These are phyloP conservation scores for Cygnus buccinator DNA, from an alignment of 2,113 vertebrate genomes.

Conservation along the genomic window DNA sequence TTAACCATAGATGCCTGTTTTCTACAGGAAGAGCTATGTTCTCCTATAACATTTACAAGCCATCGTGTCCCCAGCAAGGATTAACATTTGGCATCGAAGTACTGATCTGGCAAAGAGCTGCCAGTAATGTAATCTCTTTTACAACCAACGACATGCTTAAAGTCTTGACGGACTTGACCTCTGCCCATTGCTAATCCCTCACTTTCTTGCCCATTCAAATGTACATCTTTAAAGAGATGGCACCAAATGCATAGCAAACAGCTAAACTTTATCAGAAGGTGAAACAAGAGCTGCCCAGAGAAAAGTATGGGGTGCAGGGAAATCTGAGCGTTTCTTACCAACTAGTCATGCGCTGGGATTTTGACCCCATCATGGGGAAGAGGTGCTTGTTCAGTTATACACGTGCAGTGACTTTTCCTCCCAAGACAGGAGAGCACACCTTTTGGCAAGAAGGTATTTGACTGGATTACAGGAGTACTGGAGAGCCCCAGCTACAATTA, in stretches of 20 bases:
- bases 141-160: conserved; percentile 54
- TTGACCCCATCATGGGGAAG: background rate
- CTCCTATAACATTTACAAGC: conserved; percentile 77
- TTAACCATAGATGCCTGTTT: conserved; percentile 69
- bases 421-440: background rate
- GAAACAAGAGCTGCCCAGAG: background rate
- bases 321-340: background rate
- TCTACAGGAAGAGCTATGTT: conserved; percentile 71
- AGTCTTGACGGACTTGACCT: conserved; percentile 57
- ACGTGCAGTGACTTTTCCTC: background rate
- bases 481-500: background rate
- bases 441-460: conserved; percentile 11
- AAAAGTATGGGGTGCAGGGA: background rate
- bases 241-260: background rate
- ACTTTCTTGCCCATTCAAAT: conserved; percentile 68
- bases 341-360: background rate
- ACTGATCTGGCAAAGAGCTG: conserved; percentile 61
- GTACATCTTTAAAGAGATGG: conserved; percentile 42
- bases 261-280: conserved; percentile 13
- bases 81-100: conserved; percentile 76
- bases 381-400: background rate
- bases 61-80: conserved; percentile 74
- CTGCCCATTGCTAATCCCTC: conserved; percentile 23
- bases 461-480: background rate
- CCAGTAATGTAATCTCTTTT: conserved; percentile 70